Base-by-base conservation (phyloP, 2,113 vertebrate genomes). In the Leptobrachium ailaonicum region DNA sequence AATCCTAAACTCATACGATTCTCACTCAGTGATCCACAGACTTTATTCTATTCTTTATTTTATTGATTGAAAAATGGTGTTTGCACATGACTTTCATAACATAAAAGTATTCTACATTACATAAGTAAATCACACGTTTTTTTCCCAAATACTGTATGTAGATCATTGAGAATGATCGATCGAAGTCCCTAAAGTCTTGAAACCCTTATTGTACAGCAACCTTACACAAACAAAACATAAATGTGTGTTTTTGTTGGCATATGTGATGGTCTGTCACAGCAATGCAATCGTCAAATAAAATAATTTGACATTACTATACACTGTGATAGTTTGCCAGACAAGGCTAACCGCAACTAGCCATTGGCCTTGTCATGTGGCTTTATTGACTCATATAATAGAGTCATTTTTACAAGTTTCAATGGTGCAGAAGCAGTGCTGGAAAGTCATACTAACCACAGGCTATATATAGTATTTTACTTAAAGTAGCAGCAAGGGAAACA, bases 321-420 rank as follows among this genome's bases (percentile, higher is more conserved):
- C 6, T 66, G 73, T 1, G 63, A 5, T 50, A 47, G 60, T 47
- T 14, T 66, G 6, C 73, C 60, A 66, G 6, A 10, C 43, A 7
- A 13, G 45, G 58, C 41, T 64, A 75, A 63, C 73, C 20, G 41
- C 8, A 14, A 75, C 3, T 64, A 41, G 47, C 47, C 47, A 50
- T 50, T 75, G 9, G 2, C 43, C 14, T 44, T 63, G 73, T 44
- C 60, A 50, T 20, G n/a, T 58, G 62, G 60, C 60, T 75, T 45
- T 63, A 75, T 64, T 63, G 44, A 20, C 6, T 53, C 6, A 40
- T 66, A 66, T 50, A 75, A 50, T 41, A 11, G 41, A 73, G 53
- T 32, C 71, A 4, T 73, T 7, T 11, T 12, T 45, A n/a, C 42
- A 14, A 63, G 72, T 45, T 47, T 2, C 40, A 63, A 63, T 12